Percentiles rank a stretch among this genome's conserved stretches.
These are phyloP conservation scores for Chymomyza costata DNA, from an alignment of 1,140 invertebrate species.

Conservation along the genomic window DNA sequence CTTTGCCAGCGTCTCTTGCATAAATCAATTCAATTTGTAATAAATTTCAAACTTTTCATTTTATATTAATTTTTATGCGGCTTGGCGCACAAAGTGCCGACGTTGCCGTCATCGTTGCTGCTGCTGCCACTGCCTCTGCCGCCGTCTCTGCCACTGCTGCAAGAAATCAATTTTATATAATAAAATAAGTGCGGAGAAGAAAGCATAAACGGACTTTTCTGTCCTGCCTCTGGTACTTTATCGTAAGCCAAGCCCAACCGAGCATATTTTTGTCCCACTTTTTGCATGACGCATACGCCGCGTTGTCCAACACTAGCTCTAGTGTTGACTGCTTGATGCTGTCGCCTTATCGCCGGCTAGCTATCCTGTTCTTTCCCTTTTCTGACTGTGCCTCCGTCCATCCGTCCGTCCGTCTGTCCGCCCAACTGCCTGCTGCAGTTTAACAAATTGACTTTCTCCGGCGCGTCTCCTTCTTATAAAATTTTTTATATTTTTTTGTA, in stretches of 20 bases:
- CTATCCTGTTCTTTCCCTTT: background rate
- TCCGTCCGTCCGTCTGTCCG: background rate
- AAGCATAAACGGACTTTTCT: too few relatives aligned
- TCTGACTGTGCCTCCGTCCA: conserved; percentile 14
- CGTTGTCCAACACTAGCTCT: conserved; percentile 10
- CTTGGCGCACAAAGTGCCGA: conserved; percentile 40
- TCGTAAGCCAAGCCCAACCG: conserved; percentile 20
- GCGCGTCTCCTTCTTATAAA: conserved; percentile 39
- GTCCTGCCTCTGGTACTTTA: conserved; percentile 44
- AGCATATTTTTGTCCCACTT: conserved; percentile 60
- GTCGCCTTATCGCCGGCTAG: background rate
- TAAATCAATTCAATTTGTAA: conserved; percentile 73
- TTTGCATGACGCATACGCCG: conserved; percentile 30
- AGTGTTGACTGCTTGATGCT: too few relatives aligned
- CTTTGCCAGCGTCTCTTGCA: conserved; percentile 44
- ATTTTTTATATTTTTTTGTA: conserved; percentile 40
- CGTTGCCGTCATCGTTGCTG: conserved; percentile 22
- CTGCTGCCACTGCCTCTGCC: conserved; percentile 6
- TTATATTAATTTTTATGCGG: conserved; percentile 68
- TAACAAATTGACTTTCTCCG: conserved; percentile 72
- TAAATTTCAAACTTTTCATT: conserved; percentile 73
- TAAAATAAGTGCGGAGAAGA: conserved; percentile 67
- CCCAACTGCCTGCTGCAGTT: conserved; percentile 52
- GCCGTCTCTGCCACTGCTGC: conserved; percentile 15
- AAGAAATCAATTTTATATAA: conserved; percentile 72